Conservation (phyloP, 2,113 vertebrate species). For the Cygnus atratus region DNA sequence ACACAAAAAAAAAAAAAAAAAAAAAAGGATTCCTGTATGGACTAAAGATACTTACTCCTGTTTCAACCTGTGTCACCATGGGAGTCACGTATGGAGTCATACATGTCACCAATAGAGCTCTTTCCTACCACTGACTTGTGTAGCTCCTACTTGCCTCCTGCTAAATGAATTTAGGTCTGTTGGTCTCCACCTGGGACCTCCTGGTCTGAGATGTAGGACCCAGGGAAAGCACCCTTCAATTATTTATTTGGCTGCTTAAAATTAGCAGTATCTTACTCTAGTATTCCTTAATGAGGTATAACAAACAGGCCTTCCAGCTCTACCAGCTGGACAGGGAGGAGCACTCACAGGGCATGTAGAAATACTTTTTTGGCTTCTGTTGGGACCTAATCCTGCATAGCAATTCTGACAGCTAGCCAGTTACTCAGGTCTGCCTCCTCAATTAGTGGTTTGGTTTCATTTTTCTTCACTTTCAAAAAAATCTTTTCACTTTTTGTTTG, state of each 20-base stretch:
- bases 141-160: neutral
- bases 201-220: neutral
- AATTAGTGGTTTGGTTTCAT: neutral
- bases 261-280: neutral
- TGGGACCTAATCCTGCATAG: neutral
- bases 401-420: neutral
- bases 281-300: neutral
- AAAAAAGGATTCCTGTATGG: neutral
- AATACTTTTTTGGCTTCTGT: neutral
- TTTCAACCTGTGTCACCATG: neutral
- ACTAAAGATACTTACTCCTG: neutral
- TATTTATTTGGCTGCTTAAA: neutral
- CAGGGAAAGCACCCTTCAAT: neutral
- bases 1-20: too few relatives aligned
- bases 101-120: accelerated
- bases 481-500: constrained; percentile 28
- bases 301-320: neutral
- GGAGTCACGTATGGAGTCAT: neutral
- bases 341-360: neutral
- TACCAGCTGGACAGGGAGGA: neutral
- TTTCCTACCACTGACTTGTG: neutral
- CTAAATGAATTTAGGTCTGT: neutral
- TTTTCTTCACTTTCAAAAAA: neutral
- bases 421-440: neutral
- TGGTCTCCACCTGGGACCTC: neutral